Percentiles rank a stretch among this genome's conserved stretches.
These are phyloP conservation scores for Turritopsis dohrnii DNA, from an alignment of 30 jellyfish, hydroid and myxozoan genomes.

Conservation along the genomic window DNA sequence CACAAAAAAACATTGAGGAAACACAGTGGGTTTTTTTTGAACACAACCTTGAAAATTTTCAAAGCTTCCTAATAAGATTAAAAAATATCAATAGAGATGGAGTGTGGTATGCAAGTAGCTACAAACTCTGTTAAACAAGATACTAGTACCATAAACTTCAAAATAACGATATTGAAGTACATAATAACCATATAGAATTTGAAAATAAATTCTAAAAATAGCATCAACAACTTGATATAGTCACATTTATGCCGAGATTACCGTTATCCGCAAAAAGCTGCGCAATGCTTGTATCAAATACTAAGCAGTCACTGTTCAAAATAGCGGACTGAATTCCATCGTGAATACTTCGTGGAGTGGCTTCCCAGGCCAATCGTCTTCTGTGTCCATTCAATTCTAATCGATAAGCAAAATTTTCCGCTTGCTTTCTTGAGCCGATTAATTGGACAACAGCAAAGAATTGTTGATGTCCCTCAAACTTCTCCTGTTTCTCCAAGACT, in stretches of 20 bases:
- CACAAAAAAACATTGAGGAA: not conserved
- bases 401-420: constrained; percentile 96
- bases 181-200: not conserved
- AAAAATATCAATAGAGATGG: not conserved
- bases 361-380: constrained; percentile 99
- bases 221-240: constrained; percentile 75
- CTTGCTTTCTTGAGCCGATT: constrained; percentile 92
- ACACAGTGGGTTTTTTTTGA: not conserved
- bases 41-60: not conserved
- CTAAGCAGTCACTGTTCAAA: constrained; percentile 90
- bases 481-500: constrained; percentile 91
- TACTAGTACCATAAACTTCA: not conserved
- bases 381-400: constrained; percentile 94
- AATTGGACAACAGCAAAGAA: constrained; percentile 96
- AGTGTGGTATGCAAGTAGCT: too few relatives aligned
- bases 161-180: not conserved
- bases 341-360: constrained; percentile 95
- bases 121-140: not conserved
- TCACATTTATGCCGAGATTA: constrained; percentile 87
- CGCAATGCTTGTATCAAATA: constrained; percentile 95
- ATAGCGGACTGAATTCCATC: constrained; percentile 96
- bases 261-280: constrained; percentile 96
- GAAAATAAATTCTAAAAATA: not conserved
- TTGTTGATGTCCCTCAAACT: constrained; percentile 96
- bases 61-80: not conserved